Evolutionary conservation across 2,113 vertebrate species (phyloP), one percentile per base, ranked within the genome.

Genomic region (Paramormyrops kingsleyae): DNA sequence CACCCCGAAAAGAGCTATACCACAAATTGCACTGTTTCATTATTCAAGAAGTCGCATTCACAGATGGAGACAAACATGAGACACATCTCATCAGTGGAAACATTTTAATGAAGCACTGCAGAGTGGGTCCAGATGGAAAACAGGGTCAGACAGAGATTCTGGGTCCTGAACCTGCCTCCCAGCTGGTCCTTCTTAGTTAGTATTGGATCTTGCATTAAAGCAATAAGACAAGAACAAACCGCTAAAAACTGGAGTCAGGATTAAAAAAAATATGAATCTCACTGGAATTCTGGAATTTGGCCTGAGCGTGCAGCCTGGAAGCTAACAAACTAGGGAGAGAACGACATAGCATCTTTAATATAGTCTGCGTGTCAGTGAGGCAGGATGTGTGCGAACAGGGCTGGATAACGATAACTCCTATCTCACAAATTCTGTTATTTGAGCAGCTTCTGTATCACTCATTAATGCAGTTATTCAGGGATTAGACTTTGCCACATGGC

Each of bases 401-500:
- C n/a, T 66, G 42, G 83, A 9, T 47, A n/a, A 47, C 10, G 21
- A 12, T 46, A 52, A 21, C n/a, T 49, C 62, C 83, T 9, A 39
- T 19, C 47, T 27, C 87, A 27, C 15, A 13, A 12, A 87, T 47
- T 21, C 47, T 21, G 59, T 83, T n/a, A 74, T n/a, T 66, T 2
- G 12, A 47, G 59, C 8, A 13, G 35, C 70, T 13, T 13, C 89
- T 77, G 74, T 7, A 9, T 89, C 80, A 88, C 42, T 85, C 91
- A 92, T 91, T 83, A 89, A 66, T 77, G 91, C 90, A 92, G 93
- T 93, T 93, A 93, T 91, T 92, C 83, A 86, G 87, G 89, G 90
- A 92, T 93, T 92, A 93, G 87, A 91, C 42, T 17, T 87, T 87
- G 88, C 91, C 91, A 31, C 13, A 35, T 39, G 85, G 89, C 83